These are phyloP conservation scores for Bembecia ichneumoniformis DNA, from an alignment of 2,888 invertebrate species.

Conservation along the genomic window DNA sequence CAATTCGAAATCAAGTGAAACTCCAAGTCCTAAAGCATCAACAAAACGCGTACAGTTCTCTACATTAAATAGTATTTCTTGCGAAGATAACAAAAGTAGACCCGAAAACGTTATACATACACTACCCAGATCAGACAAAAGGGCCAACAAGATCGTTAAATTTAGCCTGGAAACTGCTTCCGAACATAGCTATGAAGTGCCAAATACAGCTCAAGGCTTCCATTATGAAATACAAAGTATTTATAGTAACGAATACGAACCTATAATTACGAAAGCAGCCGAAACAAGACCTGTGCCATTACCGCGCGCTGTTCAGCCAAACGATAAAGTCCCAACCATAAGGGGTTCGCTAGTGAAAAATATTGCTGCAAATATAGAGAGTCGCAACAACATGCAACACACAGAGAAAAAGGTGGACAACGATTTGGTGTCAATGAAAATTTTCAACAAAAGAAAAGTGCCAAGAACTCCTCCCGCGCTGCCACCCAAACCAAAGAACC, in stretches of 20 bases:
- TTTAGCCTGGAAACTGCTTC: conserved; percentile 67
- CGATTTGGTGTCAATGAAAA: conserved; percentile 54
- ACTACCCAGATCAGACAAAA: conserved; percentile 56
- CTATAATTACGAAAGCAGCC: conserved; percentile 71
- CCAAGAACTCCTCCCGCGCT: conserved; percentile 80
- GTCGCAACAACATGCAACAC: conserved; percentile 47
- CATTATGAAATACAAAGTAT: conserved; percentile 76
- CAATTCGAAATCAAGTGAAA: conserved; percentile 60
- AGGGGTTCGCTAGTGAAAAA: conserved; percentile 68
- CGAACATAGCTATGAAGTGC: conserved; percentile 76
- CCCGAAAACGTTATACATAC: conserved; percentile 37
- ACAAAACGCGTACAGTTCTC: conserved; percentile 76
- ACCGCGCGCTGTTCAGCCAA: conserved; percentile 32
- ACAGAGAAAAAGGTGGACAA: conserved; percentile 66
- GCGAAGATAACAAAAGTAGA: conserved; percentile 55
- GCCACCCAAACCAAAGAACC: conserved; percentile 84
- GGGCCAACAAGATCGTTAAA: conserved; percentile 65
- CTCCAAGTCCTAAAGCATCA: conserved; percentile 59
- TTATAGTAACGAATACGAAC: conserved; percentile 83
- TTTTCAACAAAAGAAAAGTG: conserved; percentile 70
- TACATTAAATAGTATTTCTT: conserved; percentile 74
- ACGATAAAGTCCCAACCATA: conserved; percentile 55
- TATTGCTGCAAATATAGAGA: conserved; percentile 63
- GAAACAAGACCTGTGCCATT: conserved; percentile 45
- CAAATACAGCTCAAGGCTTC: conserved; percentile 66